phyloP scores from a whole-genome alignment of 2,888 invertebrate species.

The Saturnia pavonia region DNA sequence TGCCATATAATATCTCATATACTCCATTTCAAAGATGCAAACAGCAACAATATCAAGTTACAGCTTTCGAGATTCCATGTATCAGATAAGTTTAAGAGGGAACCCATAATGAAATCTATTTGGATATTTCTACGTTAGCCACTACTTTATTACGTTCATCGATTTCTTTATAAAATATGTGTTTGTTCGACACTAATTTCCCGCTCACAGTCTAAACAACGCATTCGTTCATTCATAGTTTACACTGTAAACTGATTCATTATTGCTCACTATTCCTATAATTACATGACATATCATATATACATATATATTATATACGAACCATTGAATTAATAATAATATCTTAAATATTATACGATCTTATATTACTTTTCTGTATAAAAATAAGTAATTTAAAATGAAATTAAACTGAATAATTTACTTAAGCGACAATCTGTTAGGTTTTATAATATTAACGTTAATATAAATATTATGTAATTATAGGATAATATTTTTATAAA shows the following conservation, averaged over 20 bases:
- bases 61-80: background rate
- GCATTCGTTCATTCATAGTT: constrained; percentile 40
- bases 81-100: background rate
- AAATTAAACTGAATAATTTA: too few species aligned
- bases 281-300: background rate
- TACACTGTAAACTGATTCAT: constrained; percentile 45
- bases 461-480: background rate
- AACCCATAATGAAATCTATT: background rate
- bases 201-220: constrained; percentile 20
- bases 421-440: too few species aligned
- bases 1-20: background rate
- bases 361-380: too few species aligned
- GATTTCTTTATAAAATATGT: background rate
- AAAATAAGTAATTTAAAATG: too few species aligned
- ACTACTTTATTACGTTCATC: background rate
- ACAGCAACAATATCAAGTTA: background rate
- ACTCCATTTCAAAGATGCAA: background rate
- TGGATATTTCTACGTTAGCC: too few species aligned
- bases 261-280: constrained; percentile 36
- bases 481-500: background rate
- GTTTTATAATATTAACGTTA: too few species aligned
- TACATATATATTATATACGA: background rate
- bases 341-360: background rate
- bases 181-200: background rate
- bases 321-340: background rate